phyloP scores from a whole-genome alignment of 1,140 invertebrate genomes.

The Drosophila repletoides region DNA sequence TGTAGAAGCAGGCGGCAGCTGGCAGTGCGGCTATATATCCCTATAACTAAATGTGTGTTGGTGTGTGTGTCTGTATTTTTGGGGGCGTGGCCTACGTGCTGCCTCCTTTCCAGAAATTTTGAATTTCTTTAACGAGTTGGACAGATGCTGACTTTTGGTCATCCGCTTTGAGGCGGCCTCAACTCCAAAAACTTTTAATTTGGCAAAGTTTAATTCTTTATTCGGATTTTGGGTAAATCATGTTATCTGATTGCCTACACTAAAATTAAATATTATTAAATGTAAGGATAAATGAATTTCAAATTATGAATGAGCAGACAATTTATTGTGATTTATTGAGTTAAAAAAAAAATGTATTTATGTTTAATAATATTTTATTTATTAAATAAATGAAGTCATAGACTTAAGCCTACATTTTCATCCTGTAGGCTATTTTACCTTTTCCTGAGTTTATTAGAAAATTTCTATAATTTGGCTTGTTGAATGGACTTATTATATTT shows the following conservation, averaged over 20 bases:
- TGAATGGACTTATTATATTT: slow-evolving; percentile 10
- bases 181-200: slow-evolving; percentile 7
- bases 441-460: too few relatives aligned
- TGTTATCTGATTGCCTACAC: too few relatives aligned
- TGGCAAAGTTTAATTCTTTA: slow-evolving; percentile 25
- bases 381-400: too few relatives aligned
- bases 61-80: slow-evolving; percentile 12
- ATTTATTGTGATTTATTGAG: too few relatives aligned
- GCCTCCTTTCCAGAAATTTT: slow-evolving; percentile 11
- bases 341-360: too few relatives aligned
- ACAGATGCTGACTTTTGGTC: slow-evolving; percentile 62
- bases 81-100: slow-evolving; percentile 23
- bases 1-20: slow-evolving; percentile 70
- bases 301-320: too few relatives aligned
- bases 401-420: too few relatives aligned
- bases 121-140: slow-evolving; percentile 35
- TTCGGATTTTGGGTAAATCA: too few relatives aligned
- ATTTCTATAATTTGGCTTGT: neutral
- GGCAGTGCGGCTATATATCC: slow-evolving; percentile 15
- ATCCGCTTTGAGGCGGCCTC: slow-evolving; percentile 17
- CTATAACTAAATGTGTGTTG: slow-evolving; percentile 4
- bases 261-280: too few relatives aligned
- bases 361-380: too few relatives aligned
- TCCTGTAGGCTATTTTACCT: too few relatives aligned
- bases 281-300: too few relatives aligned